Base-by-base conservation (phyloP, 1,140 invertebrate genomes). In the Meloidogyne chitwoodi region DNA sequence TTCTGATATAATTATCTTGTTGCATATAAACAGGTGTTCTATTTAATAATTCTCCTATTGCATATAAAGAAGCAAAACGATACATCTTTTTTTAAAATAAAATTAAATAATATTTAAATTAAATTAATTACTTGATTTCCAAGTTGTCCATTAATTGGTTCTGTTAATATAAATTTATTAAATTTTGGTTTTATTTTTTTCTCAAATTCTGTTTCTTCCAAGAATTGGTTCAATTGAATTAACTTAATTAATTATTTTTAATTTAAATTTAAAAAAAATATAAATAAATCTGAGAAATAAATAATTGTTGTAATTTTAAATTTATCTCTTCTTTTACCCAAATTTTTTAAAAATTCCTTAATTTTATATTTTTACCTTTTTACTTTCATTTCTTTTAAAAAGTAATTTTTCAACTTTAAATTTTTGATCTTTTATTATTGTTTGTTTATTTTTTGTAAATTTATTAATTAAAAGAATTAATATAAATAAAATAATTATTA, bases 1-100 rank as follows among this genome's bases (percentile, higher is more conserved):
- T 44, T 34, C 29, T 61, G 14, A 73, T 62, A 62, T 27, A 66
- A 44, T 68, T 34, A 16, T 68, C 56, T 24, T 66, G 22, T 22
- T 27, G n/a, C 12, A 68, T 26, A 70, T 73, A 73, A 44, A 31
- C 22, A 19, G 63, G 48, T 44, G 71, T 27, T 29, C 71, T 24
- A 16, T 38, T 38, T 38, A 73, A 70, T 44, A 29, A 24, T 70
- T 73, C 6, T 24, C 71, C 71, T 26, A 73, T 73, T 22, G 48
- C 71, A 44, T 73, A 73, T 4, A 73, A 12, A 12, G 71, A 73
- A 12, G 71, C 71, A 38, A 73, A 73, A 24, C 71, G 22, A 24
- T 31, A 73, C 71, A 73, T 62, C 71, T 73, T n/a, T n/a, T n/a
- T n/a, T n/a, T n/a, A n/a, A n/a, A 70, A 61, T 19, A 2, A 56